Conservation (phyloP, 2,797 vertebrate genomes). For the Gallinago solitaria region DNA sequence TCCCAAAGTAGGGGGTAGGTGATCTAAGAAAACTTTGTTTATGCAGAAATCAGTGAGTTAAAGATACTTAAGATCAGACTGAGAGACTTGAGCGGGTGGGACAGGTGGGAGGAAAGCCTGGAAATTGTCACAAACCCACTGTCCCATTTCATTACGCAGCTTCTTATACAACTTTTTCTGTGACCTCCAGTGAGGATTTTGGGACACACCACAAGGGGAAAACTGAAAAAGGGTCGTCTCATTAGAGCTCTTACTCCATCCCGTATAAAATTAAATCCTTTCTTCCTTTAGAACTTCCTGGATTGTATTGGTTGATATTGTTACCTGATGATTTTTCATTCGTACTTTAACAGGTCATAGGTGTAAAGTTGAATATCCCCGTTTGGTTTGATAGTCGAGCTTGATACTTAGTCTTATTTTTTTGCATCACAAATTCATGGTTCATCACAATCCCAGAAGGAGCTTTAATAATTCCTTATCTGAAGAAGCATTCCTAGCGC, state of each 20-base stretch:
- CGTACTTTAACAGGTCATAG: not conserved
- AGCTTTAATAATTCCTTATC: not conserved
- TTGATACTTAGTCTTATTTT: not conserved
- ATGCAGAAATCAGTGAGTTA: not conserved
- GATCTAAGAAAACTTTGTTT: not conserved
- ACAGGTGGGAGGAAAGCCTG: not conserved
- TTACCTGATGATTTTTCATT: not conserved
- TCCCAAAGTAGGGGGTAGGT: not conserved
- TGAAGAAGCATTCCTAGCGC: not conserved
- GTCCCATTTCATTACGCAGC: not conserved
- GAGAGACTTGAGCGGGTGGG: not conserved
- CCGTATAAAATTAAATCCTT: not conserved
- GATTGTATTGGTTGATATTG: not conserved
- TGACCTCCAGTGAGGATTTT: constrained; percentile 43
- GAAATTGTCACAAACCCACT: not conserved
- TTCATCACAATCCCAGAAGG: not conserved
- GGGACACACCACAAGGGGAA: constrained; percentile 2
- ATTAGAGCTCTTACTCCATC: not conserved
- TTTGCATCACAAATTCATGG: not conserved
- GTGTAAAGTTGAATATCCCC: not conserved
- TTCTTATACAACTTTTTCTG: constrained; percentile 2
- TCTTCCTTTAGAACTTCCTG: not conserved
- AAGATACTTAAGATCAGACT: not conserved
- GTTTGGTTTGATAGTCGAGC: not conserved
- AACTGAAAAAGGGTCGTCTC: not conserved